These are phyloP conservation scores for Trichoplax adhaerens DNA, from an alignment of 37 sponge, comb jelly and placozoan species.

Conservation along the genomic window DNA sequence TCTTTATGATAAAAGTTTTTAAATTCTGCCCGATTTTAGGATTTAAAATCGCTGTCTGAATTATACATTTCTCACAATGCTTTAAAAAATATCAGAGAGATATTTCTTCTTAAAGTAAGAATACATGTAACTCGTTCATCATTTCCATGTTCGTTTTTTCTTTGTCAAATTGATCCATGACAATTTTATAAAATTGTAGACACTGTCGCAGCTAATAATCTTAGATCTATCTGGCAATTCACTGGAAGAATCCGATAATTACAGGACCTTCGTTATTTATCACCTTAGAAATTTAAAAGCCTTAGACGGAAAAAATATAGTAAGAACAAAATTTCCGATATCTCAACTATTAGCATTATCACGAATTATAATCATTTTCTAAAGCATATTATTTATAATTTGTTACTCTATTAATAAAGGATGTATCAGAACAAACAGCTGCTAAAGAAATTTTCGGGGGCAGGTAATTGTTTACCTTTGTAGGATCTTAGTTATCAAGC, in stretches of 20 bases:
- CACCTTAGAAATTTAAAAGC: constrained; percentile 53
- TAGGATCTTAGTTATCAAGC: background rate
- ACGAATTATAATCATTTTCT: too few species aligned
- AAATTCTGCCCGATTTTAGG: background rate
- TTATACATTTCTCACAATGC: constrained; percentile 47
- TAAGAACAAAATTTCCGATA: constrained; percentile 14
- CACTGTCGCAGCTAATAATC: constrained; percentile 30
- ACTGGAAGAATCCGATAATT: constrained; percentile 12
- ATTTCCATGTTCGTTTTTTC: background rate
- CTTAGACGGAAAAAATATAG: constrained; percentile 54
- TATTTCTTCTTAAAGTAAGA: constrained; percentile 37
- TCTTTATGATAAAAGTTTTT: too few species aligned
- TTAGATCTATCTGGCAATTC: constrained; percentile 58
- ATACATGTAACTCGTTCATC: background rate
- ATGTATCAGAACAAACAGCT: constrained; percentile 16
- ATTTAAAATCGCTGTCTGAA: constrained; percentile 28
- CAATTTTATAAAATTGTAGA: constrained; percentile 10
- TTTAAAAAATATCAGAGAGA: constrained; percentile 24
- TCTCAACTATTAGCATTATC: too few species aligned
- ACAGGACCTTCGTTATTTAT: constrained; percentile 44
- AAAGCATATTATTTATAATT: background rate
- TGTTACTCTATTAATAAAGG: constrained; percentile 18
- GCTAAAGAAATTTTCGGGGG: constrained; percentile 70
- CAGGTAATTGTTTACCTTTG: constrained; percentile 7
- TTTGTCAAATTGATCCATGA: background rate